These are phyloP conservation scores for Trogon melanurus DNA, from an alignment of 2,113 vertebrate genomes.

Conservation along the genomic window DNA sequence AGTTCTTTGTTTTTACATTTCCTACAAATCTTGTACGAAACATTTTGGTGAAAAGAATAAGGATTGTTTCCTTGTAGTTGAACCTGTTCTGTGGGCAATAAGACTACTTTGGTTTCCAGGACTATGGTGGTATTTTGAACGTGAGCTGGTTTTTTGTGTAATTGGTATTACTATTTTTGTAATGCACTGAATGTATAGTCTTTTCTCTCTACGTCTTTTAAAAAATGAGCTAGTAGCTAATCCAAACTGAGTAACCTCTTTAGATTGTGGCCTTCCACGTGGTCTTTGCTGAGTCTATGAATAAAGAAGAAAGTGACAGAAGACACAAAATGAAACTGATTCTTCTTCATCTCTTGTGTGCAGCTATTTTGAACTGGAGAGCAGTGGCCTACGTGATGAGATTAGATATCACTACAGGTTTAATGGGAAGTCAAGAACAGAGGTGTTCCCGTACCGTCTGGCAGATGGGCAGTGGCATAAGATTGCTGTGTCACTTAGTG, in stretches of 20 bases:
- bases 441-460: slow-evolving; percentile 92
- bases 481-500: slow-evolving; percentile 87
- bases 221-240: not conserved
- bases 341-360: slow-evolving; percentile 7
- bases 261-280: not conserved
- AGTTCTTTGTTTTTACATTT: not conserved
- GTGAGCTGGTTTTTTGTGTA: not conserved
- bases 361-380: slow-evolving; percentile 97
- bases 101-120: not conserved
- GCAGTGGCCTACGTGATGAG: slow-evolving; percentile 92
- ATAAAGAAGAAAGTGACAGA: not conserved
- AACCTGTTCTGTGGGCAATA: not conserved
- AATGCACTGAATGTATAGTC: not conserved
- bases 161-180: not conserved
- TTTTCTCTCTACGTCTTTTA: not conserved
- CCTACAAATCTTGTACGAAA: not conserved
- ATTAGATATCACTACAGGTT: slow-evolving; percentile 91
- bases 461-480: slow-evolving; percentile 94
- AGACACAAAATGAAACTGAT: not conserved
- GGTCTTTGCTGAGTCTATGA: not conserved
- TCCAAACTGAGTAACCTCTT: not conserved
- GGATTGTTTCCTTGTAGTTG: not conserved
- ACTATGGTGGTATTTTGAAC: not conserved
- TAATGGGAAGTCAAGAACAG: slow-evolving; percentile 85
- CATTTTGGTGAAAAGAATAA: not conserved